phyloP scores from a whole-genome alignment of 1,140 invertebrate genomes.

The Melipona quadrifasciata region DNA sequence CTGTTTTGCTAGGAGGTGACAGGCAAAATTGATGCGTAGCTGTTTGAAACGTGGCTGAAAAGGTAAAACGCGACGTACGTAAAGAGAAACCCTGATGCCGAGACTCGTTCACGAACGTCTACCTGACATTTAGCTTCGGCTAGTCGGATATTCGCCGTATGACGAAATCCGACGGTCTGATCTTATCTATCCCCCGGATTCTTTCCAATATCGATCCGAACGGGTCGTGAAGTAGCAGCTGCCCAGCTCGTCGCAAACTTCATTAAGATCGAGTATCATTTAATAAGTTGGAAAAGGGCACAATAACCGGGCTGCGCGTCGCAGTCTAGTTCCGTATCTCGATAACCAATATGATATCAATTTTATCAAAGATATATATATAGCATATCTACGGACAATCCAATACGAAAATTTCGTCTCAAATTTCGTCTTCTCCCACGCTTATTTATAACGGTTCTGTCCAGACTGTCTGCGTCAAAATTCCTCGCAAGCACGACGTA shows the following conservation, averaged over 20 bases:
- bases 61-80: neutral
- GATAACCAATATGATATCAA: neutral
- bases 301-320: slow-evolving; percentile 9
- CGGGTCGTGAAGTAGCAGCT: slow-evolving; percentile 44
- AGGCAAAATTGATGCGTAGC: neutral
- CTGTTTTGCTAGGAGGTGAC: neutral
- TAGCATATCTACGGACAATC: neutral
- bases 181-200: slow-evolving; percentile 75
- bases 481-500: too few relatives aligned
- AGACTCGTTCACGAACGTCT: slow-evolving; percentile 48
- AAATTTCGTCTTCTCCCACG: too few relatives aligned
- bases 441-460: neutral
- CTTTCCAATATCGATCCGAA: slow-evolving; percentile 73
- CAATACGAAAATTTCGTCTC: neutral
- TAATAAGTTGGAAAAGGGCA: slow-evolving; percentile 39
- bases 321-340: neutral
- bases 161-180: slow-evolving; percentile 63
- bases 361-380: neutral
- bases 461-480: too few relatives aligned
- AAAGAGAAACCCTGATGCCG: neutral
- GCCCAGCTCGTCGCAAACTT: slow-evolving; percentile 26
- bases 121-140: slow-evolving; percentile 74
- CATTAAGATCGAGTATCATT: slow-evolving; percentile 52
- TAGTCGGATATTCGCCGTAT: slow-evolving; percentile 51
- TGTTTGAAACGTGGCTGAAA: neutral